Evolutionary conservation across 64 coral and sea anemone genomes (phyloP).

Genomic region (Porites australiensis): DNA sequence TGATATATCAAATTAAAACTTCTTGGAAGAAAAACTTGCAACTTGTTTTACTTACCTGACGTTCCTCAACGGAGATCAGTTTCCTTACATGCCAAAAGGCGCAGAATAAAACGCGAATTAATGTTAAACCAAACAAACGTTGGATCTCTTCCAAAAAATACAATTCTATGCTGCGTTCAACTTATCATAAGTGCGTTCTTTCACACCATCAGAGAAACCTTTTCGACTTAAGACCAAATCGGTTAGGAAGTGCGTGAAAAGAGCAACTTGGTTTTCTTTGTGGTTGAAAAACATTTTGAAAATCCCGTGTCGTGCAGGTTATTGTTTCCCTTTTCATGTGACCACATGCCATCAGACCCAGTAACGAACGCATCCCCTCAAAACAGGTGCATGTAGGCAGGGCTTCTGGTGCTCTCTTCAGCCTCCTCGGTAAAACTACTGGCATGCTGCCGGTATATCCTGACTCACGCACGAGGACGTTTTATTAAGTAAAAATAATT

Average conservation of each 20-base stretch:
- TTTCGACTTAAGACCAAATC: background rate
- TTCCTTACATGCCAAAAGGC: too few species aligned
- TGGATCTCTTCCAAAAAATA: too few species aligned
- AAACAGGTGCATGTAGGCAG: constrained; percentile 9
- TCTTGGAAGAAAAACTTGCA: too few species aligned
- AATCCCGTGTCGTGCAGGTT: background rate
- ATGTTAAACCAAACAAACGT: too few species aligned
- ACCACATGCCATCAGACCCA: constrained; percentile 42
- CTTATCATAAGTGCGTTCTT: background rate
- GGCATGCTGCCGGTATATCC: background rate
- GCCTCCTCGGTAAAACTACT: background rate
- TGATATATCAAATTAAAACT: too few species aligned
- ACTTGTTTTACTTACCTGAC: too few species aligned
- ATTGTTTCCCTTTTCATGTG: background rate
- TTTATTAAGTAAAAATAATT: background rate
- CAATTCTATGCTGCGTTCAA: too few species aligned
- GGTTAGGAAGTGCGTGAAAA: background rate
- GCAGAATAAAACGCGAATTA: too few species aligned
- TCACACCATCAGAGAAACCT: background rate
- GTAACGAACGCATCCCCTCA: background rate
- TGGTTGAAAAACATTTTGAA: background rate
- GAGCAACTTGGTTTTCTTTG: background rate
- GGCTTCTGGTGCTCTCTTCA: background rate
- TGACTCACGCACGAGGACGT: constrained; percentile 4
- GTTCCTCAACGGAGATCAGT: too few species aligned